Evolutionary conservation across 1,140 invertebrate genomes (phyloP).

Genomic region (Charaxes varanes): DNA sequence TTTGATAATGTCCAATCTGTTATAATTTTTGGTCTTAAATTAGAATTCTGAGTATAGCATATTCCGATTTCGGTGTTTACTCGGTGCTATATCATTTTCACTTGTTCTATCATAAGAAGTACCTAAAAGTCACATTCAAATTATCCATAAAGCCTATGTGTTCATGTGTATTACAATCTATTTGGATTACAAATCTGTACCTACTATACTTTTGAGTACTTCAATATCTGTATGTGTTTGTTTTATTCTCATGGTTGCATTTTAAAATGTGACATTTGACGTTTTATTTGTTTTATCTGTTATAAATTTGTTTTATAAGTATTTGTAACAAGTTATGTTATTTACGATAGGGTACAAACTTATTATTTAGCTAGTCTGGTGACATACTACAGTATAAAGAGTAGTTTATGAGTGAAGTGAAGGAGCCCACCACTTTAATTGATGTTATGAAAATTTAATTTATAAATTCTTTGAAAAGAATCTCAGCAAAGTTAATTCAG

Average conservation of each 20-base stretch:
- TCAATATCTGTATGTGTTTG: slow-evolving; percentile 10
- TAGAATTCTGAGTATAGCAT: too few relatives aligned
- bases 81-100: slow-evolving; percentile 58
- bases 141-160: slow-evolving; percentile 32
- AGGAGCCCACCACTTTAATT: slow-evolving; percentile 13
- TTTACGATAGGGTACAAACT: slow-evolving; percentile 25
- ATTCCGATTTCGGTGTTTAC: slow-evolving; percentile 46
- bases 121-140: slow-evolving; percentile 24
- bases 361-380: slow-evolving; percentile 19
- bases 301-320: slow-evolving; percentile 19
- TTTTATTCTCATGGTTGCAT: slow-evolving; percentile 15
- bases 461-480: slow-evolving; percentile 23
- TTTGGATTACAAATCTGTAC: slow-evolving; percentile 16
- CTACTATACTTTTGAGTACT: slow-evolving; percentile 24
- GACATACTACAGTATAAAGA: slow-evolving; percentile 14
- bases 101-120: slow-evolving; percentile 27
- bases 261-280: slow-evolving; percentile 7
- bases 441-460: slow-evolving; percentile 6
- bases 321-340: slow-evolving; percentile 16
- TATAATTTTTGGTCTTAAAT: too few relatives aligned
- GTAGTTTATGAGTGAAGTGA: slow-evolving; percentile 12
- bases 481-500: slow-evolving; percentile 34
- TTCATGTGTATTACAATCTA: slow-evolving; percentile 32
- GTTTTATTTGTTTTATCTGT: slow-evolving; percentile 22
- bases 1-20: too few relatives aligned